These are phyloP conservation scores for Amyelois transitella DNA, from an alignment of 1,140 invertebrate species.

Conservation along the genomic window DNA sequence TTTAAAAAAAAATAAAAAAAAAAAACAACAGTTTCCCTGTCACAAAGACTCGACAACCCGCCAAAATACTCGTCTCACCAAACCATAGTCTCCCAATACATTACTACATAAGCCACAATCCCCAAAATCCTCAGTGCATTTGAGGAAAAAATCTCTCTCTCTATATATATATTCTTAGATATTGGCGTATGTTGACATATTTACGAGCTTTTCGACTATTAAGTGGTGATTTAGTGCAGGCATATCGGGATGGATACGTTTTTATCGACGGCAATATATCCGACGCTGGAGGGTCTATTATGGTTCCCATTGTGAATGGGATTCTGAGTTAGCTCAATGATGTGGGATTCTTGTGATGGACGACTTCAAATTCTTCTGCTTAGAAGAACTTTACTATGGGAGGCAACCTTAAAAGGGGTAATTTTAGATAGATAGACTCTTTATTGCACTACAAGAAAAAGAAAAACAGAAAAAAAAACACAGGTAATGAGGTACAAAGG, in stretches of 20 bases:
- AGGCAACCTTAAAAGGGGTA: too few species aligned
- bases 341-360: neutral
- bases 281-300: conserved; percentile 41
- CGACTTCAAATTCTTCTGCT: neutral
- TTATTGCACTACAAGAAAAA: too few species aligned
- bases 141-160: conserved; percentile 33
- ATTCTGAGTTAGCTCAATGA: neutral
- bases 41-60: too few species aligned
- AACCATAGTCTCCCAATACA: neutral
- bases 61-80: too few species aligned
- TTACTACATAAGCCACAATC: neutral
- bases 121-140: conserved; percentile 43
- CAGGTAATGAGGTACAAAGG: too few species aligned
- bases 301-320: conserved; percentile 27
- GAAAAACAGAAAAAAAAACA: too few species aligned
- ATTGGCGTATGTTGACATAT: conserved; percentile 63
- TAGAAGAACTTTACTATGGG: too few species aligned
- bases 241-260: conserved; percentile 66
- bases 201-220: conserved; percentile 61
- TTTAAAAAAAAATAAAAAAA: too few species aligned
- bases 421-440: too few species aligned
- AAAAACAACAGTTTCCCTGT: too few species aligned
- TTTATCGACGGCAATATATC: conserved; percentile 61
- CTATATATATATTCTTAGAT: conserved; percentile 47
- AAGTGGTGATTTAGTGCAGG: conserved; percentile 62